Percentiles rank a stretch among this genome's conserved stretches.
phyloP scores from a whole-genome alignment of 2,888 invertebrate species.

The Automeris io region DNA sequence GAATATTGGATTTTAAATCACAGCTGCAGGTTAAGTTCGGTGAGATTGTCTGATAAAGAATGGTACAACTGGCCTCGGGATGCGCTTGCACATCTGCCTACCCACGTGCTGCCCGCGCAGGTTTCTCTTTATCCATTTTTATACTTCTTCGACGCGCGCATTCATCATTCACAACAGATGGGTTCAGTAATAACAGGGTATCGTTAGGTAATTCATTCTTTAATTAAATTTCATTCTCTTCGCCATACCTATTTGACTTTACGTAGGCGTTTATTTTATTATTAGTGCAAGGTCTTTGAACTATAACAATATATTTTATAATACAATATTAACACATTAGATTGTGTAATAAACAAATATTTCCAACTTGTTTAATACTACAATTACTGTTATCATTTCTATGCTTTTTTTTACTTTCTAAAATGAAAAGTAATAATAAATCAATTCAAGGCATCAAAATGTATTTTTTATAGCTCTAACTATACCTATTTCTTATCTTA shows the following conservation, averaged over 20 bases:
- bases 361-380: too few species aligned
- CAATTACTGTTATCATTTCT: too few species aligned
- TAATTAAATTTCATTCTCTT: slow-evolving; percentile 58
- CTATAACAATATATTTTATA: too few species aligned
- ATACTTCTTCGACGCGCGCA: slow-evolving; percentile 53
- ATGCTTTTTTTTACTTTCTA: too few species aligned
- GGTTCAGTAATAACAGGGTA: slow-evolving; percentile 57
- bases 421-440: too few species aligned
- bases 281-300: too few species aligned
- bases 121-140: slow-evolving; percentile 53
- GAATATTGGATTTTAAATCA: slow-evolving; percentile 58
- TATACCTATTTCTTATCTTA: too few species aligned
- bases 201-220: slow-evolving; percentile 51
- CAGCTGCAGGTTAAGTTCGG: slow-evolving; percentile 47
- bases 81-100: slow-evolving; percentile 67
- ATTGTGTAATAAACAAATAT: too few species aligned
- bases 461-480: too few species aligned
- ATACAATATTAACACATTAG: too few species aligned
- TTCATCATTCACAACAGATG: slow-evolving; percentile 70
- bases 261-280: slow-evolving; percentile 37
- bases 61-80: slow-evolving; percentile 40
- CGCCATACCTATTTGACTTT: slow-evolving; percentile 35
- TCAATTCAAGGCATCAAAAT: too few species aligned
- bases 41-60: slow-evolving; percentile 56
- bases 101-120: slow-evolving; percentile 70